phyloP scores from a whole-genome alignment of 2,888 invertebrate genomes.

The Cephus pygmeus region DNA sequence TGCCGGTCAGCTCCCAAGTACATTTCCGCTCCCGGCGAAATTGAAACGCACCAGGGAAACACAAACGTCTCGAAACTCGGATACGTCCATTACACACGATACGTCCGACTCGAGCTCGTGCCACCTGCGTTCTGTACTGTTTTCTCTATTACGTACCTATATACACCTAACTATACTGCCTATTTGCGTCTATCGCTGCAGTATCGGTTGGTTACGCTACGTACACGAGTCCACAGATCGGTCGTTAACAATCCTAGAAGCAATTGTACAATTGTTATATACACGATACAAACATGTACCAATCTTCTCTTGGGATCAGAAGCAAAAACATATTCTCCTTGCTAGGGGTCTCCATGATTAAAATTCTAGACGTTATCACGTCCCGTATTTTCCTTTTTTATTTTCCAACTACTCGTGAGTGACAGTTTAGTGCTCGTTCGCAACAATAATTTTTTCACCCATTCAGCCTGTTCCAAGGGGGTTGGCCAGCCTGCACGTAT shows the following conservation, averaged over 20 bases:
- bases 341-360: not conserved
- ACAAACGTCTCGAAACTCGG: not conserved
- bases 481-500: not conserved
- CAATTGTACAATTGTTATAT: not conserved
- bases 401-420: not conserved
- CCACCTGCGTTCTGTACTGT: not conserved
- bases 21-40: not conserved
- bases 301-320: not conserved
- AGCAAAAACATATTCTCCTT: not conserved
- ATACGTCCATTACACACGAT: constrained; percentile 3
- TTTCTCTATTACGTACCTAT: not conserved
- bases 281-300: not conserved
- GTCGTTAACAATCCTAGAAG: not conserved
- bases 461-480: not conserved
- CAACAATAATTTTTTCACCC: not conserved
- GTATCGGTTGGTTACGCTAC: not conserved
- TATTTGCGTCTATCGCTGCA: not conserved
- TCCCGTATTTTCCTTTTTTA: not conserved
- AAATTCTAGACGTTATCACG: not conserved
- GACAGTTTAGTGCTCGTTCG: not conserved
- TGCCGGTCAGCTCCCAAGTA: not conserved
- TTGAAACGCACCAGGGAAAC: not conserved
- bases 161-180: not conserved
- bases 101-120: not conserved
- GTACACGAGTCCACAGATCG: not conserved